These are phyloP conservation scores for Sisor rabdophorus DNA, from an alignment of 2,113 vertebrate species.

Conservation along the genomic window DNA sequence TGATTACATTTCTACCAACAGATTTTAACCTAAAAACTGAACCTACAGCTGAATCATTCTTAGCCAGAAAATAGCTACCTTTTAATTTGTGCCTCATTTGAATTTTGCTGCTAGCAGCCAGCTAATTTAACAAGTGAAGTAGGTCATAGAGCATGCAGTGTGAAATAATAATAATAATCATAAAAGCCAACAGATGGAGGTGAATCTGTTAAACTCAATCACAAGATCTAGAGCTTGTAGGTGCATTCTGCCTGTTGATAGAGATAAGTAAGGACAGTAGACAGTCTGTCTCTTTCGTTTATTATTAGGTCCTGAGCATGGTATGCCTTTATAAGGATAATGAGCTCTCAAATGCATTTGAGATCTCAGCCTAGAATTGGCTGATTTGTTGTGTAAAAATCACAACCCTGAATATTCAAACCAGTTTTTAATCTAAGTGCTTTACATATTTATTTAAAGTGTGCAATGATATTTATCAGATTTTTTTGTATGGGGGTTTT, in stretches of 20 bases:
- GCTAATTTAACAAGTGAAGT: conserved; percentile 45
- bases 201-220: conserved; percentile 55
- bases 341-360: not conserved
- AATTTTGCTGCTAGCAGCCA: conserved; percentile 4
- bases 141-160: conserved; percentile 55
- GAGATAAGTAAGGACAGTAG: not conserved
- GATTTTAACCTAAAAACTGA: not conserved
- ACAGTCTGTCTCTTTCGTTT: conserved; percentile 29
- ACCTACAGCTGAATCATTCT: not conserved
- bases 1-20: not conserved
- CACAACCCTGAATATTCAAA: not conserved
- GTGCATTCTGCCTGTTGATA: conserved; percentile 29
- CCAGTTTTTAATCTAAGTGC: not conserved
- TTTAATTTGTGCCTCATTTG: conserved; percentile 8
- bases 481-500: not conserved
- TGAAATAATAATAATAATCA: conserved; percentile 73
- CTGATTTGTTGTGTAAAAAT: not conserved
- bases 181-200: conserved; percentile 63
- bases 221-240: conserved; percentile 52
- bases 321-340: conserved; percentile 26
- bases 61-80: not conserved
- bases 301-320: conserved; percentile 23
- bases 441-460: not conserved
- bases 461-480: not conserved
- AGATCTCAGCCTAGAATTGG: not conserved